Percentiles rank a stretch among this genome's conserved stretches.
These are phyloP conservation scores for Leptinotarsa peninsularis DNA, from an alignment of 2,888 invertebrate genomes.

Conservation along the genomic window DNA sequence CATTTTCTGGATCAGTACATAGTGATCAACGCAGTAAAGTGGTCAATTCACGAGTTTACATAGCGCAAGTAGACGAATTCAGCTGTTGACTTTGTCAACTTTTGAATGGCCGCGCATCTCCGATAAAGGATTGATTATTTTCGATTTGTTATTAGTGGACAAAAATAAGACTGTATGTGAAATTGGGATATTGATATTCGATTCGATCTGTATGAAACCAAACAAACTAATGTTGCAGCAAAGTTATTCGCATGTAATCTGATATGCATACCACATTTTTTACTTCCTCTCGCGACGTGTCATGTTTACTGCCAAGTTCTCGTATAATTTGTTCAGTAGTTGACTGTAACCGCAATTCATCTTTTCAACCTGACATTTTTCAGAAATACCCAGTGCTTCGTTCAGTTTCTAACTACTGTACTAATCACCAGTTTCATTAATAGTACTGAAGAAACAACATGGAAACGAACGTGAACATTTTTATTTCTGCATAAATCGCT, in stretches of 20 bases:
- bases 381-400: neutral
- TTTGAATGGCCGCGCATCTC: too few species aligned
- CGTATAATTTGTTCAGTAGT: neutral
- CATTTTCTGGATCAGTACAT: too few species aligned
- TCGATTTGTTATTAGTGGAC: too few species aligned
- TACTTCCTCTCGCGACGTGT: constrained; percentile 1
- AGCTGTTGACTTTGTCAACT: too few species aligned
- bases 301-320: neutral
- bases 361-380: neutral
- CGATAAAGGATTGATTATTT: too few species aligned
- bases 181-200: too few species aligned
- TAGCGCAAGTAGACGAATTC: too few species aligned
- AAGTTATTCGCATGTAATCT: neutral
- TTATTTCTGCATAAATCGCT: constrained; percentile 15
- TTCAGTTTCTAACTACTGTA: neutral
- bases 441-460: neutral
- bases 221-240: neutral
- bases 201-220: too few species aligned
- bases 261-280: constrained; percentile 7
- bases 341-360: neutral
- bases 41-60: too few species aligned
- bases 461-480: constrained; percentile 5
- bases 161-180: too few species aligned
- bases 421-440: constrained; percentile 1
- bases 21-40: too few species aligned